Base-by-base conservation (phyloP, 2,113 vertebrate genomes). In the Andinoacara biseriatus region DNA sequence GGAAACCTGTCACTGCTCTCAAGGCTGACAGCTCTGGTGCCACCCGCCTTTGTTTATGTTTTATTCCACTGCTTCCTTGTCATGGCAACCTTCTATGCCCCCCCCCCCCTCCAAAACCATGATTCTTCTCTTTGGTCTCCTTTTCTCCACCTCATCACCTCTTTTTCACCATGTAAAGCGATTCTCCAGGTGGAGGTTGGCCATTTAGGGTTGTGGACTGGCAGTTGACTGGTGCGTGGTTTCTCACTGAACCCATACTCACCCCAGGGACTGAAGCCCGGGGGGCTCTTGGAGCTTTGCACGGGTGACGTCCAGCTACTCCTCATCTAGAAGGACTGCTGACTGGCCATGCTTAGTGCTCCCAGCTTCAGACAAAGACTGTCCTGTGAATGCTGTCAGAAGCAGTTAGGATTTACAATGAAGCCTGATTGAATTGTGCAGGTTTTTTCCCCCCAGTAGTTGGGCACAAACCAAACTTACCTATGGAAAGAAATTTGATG, bases 11-110 rank as follows among this genome's bases (percentile, higher is more conserved):
- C 92, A 90, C 79, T 81, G 78, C 87, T 90, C 88, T 90, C 88
- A 74, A 86, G 77, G 75, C 86, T 90, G 75, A 87, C 83, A 91
- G 75, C 78, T 79, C 69, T 58, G 33, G 92, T 92, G 91, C 90
- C 90, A 91, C 92, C 91, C 82, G 84, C 87, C 84, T 87, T 80
- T 93, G 87, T 95, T 93, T 94, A 85, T 94, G 90, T 94, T 94
- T 93, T 87, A 92, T 90, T 92, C 85, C 87, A 75, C 72, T 52
- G 76, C 80, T 92, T 89, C 62, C 85, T 93, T 75, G 91, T 90
- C 94, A 94, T 95, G 94, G 93, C 87, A 95, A 95, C 95, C 83
- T 86, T 59, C 78, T 88, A 76, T 75, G 78, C 88, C 94, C 91
- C 69, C 85, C 84, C 57, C 83, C 62, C 72, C 80, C 69, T 26